phyloP scores from a whole-genome alignment of 2,113 vertebrate species.

The Gasterosteus aculeatus region DNA sequence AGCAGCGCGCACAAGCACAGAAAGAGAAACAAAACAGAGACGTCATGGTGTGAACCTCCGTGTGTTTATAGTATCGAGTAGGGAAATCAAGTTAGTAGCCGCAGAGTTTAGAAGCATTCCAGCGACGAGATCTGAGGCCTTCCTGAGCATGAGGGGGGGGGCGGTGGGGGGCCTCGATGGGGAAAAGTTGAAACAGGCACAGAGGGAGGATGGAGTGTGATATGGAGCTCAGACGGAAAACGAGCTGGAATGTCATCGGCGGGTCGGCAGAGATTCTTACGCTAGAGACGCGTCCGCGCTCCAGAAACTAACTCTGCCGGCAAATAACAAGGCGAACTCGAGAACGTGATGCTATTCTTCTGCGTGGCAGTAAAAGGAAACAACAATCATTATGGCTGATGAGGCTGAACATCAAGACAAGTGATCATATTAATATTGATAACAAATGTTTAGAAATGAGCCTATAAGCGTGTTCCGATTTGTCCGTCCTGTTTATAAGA shows the following conservation, averaged over 20 bases:
- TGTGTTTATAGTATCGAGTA: conserved; percentile 20
- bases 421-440: background rate
- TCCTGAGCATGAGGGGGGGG: conserved; percentile 45
- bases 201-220: conserved; percentile 51
- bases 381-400: background rate
- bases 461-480: background rate
- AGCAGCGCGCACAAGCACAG: background rate
- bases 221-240: conserved; percentile 36
- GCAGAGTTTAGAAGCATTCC: conserved; percentile 48
- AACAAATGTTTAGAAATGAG: background rate
- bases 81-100: conserved; percentile 26
- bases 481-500: background rate
- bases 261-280: conserved; percentile 36
- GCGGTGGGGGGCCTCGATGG: conserved; percentile 18
- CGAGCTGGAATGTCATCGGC: conserved; percentile 30
- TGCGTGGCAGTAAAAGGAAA: conserved; percentile 26
- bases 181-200: conserved; percentile 53
- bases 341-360: conserved; percentile 35
- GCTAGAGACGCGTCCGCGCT: conserved; percentile 33
- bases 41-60: background rate
- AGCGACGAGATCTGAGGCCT: conserved; percentile 59
- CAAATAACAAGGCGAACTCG: conserved; percentile 38
- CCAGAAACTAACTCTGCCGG: conserved; percentile 32
- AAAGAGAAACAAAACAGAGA: conserved; percentile 17
- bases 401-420: background rate